These are phyloP conservation scores for Lophotis ruficrista DNA, from an alignment of 2,113 vertebrate genomes.

Conservation along the genomic window DNA sequence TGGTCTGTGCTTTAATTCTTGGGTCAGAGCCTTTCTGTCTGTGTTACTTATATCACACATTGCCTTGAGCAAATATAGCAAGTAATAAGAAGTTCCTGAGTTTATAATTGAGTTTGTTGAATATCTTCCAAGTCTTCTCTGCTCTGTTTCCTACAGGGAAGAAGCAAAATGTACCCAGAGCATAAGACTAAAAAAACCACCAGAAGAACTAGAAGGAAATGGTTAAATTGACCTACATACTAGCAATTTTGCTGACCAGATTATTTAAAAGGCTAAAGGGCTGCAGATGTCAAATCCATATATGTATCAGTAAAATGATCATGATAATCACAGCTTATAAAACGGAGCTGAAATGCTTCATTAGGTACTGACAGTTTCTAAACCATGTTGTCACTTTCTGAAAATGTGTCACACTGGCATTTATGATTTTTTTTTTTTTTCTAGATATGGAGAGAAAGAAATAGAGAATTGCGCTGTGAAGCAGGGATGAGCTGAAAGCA, in stretches of 20 bases:
- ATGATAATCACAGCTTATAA: slow-evolving; percentile 63
- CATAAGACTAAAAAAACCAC: neutral
- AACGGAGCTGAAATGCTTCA: slow-evolving; percentile 59
- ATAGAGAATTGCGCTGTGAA: slow-evolving; percentile 45
- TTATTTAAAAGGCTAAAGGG: slow-evolving; percentile 61
- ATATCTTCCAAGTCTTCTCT: neutral
- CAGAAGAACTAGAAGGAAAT: slow-evolving; percentile 14
- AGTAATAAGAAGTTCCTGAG: slow-evolving; percentile 6
- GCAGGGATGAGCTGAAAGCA: slow-evolving; percentile 29
- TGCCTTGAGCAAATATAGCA: neutral
- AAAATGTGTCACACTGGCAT: slow-evolving; percentile 51
- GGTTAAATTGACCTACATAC: slow-evolving; percentile 58
- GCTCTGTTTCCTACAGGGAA: neutral
- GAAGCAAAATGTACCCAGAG: neutral
- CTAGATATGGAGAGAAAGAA: slow-evolving; percentile 38
- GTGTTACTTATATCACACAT: neutral
- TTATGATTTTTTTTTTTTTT: slow-evolving; percentile 30
- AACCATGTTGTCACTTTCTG: slow-evolving; percentile 62
- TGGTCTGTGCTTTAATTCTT: neutral
- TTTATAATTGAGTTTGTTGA: slow-evolving; percentile 27
- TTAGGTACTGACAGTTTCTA: slow-evolving; percentile 63
- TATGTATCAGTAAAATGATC: slow-evolving; percentile 56
- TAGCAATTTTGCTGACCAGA: slow-evolving; percentile 49
- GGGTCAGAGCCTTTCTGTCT: neutral
- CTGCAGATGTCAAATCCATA: slow-evolving; percentile 32